Evolutionary conservation across 2,888 invertebrate genomes (phyloP).

Genomic region (Synanthedon formicaeformis): DNA sequence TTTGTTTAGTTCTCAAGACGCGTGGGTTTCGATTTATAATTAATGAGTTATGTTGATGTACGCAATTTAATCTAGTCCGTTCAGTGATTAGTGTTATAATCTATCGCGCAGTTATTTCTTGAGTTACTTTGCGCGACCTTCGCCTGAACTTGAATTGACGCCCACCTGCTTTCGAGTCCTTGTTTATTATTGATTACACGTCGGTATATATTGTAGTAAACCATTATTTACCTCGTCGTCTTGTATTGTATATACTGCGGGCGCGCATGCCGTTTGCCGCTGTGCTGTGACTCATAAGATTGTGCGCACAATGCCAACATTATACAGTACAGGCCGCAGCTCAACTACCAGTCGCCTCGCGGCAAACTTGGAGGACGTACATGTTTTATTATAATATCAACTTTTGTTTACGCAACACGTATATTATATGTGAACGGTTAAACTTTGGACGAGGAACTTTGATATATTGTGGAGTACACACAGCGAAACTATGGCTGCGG

Average conservation of each 20-base stretch:
- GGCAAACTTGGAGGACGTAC: slow-evolving; percentile 65
- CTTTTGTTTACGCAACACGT: slow-evolving; percentile 27
- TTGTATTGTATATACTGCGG: slow-evolving; percentile 54
- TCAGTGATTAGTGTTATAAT: not conserved
- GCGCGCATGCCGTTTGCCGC: slow-evolving; percentile 41
- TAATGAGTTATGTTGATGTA: slow-evolving; percentile 3
- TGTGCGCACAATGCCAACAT: slow-evolving; percentile 62
- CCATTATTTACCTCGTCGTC: slow-evolving; percentile 60
- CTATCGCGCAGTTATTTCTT: not conserved
- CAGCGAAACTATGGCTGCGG: slow-evolving; percentile 50
- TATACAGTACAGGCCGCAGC: slow-evolving; percentile 34
- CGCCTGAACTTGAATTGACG: slow-evolving; percentile 36
- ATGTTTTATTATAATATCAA: slow-evolving; percentile 33
- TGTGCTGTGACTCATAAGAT: slow-evolving; percentile 48
- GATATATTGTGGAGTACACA: slow-evolving; percentile 7
- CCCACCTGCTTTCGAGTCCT: slow-evolving; percentile 39
- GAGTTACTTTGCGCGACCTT: slow-evolving; percentile 26
- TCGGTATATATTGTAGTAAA: slow-evolving; percentile 20
- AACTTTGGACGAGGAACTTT: not conserved
- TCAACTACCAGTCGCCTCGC: slow-evolving; percentile 47
- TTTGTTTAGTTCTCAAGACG: slow-evolving; percentile 1
- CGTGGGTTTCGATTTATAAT: slow-evolving; percentile 14
- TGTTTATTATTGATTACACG: slow-evolving; percentile 47
- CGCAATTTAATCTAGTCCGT: not conserved
- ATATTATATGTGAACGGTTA: slow-evolving; percentile 12